These are phyloP conservation scores for Python bivittatus DNA, from an alignment of 2,113 vertebrate species.

Conservation along the genomic window DNA sequence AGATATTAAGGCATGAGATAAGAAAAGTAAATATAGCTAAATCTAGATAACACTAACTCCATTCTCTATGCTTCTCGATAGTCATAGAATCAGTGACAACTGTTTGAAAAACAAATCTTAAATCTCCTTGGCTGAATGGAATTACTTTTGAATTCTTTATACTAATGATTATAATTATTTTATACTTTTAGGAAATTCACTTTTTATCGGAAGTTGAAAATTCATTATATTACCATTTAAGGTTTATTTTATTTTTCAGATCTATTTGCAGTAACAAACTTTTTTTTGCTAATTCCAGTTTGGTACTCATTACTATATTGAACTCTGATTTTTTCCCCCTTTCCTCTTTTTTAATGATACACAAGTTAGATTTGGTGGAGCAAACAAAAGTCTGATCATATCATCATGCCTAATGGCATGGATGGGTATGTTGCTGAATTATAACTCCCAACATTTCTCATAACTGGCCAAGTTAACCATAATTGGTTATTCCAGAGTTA, in stretches of 20 bases:
- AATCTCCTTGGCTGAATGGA: background rate
- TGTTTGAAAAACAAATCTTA: background rate
- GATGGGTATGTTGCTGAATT: background rate
- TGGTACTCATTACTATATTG: background rate
- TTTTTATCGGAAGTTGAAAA: background rate
- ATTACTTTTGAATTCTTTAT: background rate
- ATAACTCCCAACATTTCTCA: background rate
- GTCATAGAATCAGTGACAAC: background rate
- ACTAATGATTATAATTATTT: background rate
- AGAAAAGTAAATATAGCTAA: background rate
- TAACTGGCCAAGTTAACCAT: background rate
- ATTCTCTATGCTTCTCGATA: background rate
- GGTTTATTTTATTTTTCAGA: background rate
- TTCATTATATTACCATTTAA: background rate
- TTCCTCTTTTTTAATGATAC: background rate
- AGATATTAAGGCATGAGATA: background rate
- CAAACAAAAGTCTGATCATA: background rate
- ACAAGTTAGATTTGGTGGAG: background rate
- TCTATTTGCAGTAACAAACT: background rate
- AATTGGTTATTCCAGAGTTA: background rate
- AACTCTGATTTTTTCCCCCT: background rate
- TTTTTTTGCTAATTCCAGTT: background rate
- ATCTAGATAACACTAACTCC: background rate
- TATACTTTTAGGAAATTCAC: background rate
- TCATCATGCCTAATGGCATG: background rate